A percentile compares a stretch with the other conserved stretches of the same genome.
Conservation (phyloP, 2,113 vertebrate species). For the Podarcis muralis region DNA sequence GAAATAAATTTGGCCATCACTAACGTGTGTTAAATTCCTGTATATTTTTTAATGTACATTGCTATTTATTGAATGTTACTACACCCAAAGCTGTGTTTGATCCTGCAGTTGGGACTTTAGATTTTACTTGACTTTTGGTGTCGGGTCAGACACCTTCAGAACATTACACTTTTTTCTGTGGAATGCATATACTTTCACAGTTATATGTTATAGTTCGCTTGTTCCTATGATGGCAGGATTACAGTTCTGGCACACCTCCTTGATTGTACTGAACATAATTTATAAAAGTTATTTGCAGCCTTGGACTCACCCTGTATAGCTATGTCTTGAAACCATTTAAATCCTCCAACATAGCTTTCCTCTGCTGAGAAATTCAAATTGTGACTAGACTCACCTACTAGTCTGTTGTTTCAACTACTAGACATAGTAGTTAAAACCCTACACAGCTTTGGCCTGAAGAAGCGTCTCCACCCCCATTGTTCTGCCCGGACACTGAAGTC, state of each 20-base stretch:
- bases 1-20: slow-evolving; percentile 26
- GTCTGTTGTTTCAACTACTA: too few relatives aligned
- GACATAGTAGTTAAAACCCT: too few relatives aligned
- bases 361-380: too few relatives aligned
- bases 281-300: not conserved
- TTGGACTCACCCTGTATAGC: not conserved
- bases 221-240: not conserved
- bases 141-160: not conserved
- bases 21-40: slow-evolving; percentile 7
- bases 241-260: not conserved
- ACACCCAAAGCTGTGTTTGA: slow-evolving; percentile 20
- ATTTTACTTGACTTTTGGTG: not conserved
- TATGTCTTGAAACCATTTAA: not conserved
- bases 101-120: slow-evolving; percentile 15
- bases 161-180: not conserved
- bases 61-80: slow-evolving; percentile 1
- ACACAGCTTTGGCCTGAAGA: too few relatives aligned
- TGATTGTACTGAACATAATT: not conserved
- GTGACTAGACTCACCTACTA: too few relatives aligned
- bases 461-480: too few relatives aligned
- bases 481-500: too few relatives aligned
- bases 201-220: not conserved
- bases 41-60: not conserved
- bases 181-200: not conserved
- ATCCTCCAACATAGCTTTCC: too few relatives aligned